Evolutionary conservation across 1,140 invertebrate species (phyloP).

Genomic region (Spodoptera litura): DNA sequence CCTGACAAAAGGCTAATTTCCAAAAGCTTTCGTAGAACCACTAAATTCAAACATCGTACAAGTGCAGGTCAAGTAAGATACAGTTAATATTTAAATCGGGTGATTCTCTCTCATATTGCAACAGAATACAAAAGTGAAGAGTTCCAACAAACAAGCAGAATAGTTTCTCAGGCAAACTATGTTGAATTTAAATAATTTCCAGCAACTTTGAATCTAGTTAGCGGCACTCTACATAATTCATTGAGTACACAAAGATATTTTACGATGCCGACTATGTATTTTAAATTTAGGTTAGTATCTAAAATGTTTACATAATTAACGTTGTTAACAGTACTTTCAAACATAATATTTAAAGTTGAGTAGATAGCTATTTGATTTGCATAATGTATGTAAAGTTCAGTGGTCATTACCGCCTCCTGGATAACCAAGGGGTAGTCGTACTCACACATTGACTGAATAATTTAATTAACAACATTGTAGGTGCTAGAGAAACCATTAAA

Average conservation of each 20-base stretch:
- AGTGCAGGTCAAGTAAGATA: constrained; percentile 58
- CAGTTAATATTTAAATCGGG: constrained; percentile 78
- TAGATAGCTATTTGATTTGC: constrained; percentile 11
- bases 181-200: constrained; percentile 53
- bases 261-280: constrained; percentile 21
- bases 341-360: background rate
- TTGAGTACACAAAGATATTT: constrained; percentile 14
- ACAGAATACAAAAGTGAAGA: constrained; percentile 64
- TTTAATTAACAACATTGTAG: constrained; percentile 20
- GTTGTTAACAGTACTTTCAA: constrained; percentile 3
- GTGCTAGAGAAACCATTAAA: constrained; percentile 25
- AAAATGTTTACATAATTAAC: constrained; percentile 22
- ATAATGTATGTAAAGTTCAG: constrained; percentile 26
- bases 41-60: constrained; percentile 71
- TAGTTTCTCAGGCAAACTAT: constrained; percentile 37
- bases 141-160: constrained; percentile 32
- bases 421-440: constrained; percentile 11
- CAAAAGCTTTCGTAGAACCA: constrained; percentile 54
- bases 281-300: constrained; percentile 41
- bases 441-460: constrained; percentile 10
- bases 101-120: constrained; percentile 58
- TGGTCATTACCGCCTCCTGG: constrained; percentile 1
- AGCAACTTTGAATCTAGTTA: constrained; percentile 34
- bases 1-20: constrained; percentile 47
- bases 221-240: constrained; percentile 37